These are phyloP conservation scores for Aspiorhynchus laticeps DNA, from an alignment of 2,113 vertebrate genomes.

Conservation along the genomic window DNA sequence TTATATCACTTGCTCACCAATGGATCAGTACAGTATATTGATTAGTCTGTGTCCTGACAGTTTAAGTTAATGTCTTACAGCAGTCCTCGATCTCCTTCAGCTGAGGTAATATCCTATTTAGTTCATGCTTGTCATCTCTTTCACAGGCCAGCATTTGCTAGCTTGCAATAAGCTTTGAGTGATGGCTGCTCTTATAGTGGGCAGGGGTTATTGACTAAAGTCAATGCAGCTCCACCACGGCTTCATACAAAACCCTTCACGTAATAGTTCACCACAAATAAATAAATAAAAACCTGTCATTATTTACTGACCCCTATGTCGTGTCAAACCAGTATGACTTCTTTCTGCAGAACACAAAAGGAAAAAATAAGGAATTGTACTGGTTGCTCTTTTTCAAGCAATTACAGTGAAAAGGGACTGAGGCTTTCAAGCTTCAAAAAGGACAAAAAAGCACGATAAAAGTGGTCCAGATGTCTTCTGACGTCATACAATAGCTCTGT, in stretches of 20 bases:
- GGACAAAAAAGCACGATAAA: neutral
- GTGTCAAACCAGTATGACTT: neutral
- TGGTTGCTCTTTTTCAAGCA: neutral
- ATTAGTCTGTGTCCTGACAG: slow-evolving; percentile 34
- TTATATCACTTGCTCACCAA: too few species aligned
- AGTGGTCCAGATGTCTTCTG: neutral
- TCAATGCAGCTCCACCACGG: slow-evolving; percentile 25
- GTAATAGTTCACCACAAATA: neutral
- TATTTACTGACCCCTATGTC: neutral
- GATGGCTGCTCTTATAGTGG: slow-evolving; percentile 43
- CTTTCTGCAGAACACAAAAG: neutral
- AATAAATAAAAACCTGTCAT: neutral
- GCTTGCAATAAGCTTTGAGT: slow-evolving; percentile 46
- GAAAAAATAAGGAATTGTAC: neutral
- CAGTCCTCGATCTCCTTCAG: slow-evolving; percentile 42
- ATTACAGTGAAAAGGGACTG: neutral
- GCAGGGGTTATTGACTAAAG: slow-evolving; percentile 46
- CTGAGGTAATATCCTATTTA: slow-evolving; percentile 44
- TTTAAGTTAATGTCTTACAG: slow-evolving; percentile 41
- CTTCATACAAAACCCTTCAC: slow-evolving; percentile 36
- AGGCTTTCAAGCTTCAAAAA: neutral
- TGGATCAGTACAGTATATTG: neutral
- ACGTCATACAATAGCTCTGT: neutral
- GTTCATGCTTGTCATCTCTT: slow-evolving; percentile 41
- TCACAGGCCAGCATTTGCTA: slow-evolving; percentile 34